Conservation (phyloP, 1,140 invertebrate species). For the Rhopalosiphum padi region DNA sequence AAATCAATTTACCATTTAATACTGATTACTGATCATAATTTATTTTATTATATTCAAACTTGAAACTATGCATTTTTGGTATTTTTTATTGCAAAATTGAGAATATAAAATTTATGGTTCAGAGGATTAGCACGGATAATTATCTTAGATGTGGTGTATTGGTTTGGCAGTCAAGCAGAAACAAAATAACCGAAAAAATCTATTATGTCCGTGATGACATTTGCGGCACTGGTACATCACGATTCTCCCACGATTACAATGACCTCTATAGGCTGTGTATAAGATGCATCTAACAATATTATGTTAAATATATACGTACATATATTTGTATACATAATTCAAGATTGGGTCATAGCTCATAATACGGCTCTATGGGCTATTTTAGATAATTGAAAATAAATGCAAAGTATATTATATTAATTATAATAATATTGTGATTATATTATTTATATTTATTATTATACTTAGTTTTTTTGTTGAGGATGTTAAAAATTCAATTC, state of each 20-base stretch:
- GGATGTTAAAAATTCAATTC: not conserved
- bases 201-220: conserved; percentile 50
- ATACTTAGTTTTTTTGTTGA: not conserved
- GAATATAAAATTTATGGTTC: conserved; percentile 33
- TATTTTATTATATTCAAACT: not conserved
- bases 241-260: conserved; percentile 55
- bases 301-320: not conserved
- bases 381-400: conserved; percentile 24
- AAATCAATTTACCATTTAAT: not conserved
- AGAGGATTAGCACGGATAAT: conserved; percentile 38
- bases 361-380: not conserved
- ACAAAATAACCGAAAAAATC: conserved; percentile 42
- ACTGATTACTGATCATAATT: not conserved
- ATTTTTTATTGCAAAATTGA: not conserved
- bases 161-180: conserved; percentile 49
- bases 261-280: not conserved
- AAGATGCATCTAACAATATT: not conserved
- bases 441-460: not conserved
- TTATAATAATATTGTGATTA: too few relatives aligned
- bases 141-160: conserved; percentile 18
- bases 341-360: not conserved
- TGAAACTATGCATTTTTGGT: not conserved
- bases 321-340: not conserved
- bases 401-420: not conserved
- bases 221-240: conserved; percentile 1